Conservation (phyloP, 2,888 invertebrate species). For the Spilosoma lubricipeda region DNA sequence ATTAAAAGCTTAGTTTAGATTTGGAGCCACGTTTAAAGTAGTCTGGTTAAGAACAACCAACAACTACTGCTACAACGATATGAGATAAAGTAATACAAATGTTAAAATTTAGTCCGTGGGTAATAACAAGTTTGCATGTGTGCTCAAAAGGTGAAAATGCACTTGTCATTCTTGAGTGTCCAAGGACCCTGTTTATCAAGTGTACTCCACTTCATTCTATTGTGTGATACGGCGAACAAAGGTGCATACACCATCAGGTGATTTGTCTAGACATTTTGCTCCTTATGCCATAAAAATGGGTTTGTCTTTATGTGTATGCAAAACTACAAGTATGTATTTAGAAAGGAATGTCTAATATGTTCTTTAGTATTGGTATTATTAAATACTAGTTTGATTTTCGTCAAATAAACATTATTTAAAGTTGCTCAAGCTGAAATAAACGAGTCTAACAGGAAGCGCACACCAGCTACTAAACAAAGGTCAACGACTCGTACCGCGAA, state of each 20-base stretch:
- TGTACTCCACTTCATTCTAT: too few species aligned
- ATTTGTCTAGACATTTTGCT: too few species aligned
- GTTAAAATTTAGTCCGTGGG: not conserved
- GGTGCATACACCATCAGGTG: too few species aligned
- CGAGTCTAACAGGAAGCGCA: conserved; percentile 41
- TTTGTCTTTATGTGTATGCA: not conserved
- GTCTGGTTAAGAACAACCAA: too few species aligned
- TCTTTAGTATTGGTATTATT: not conserved
- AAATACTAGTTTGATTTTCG: not conserved
- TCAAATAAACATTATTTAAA: not conserved
- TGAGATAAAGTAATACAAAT: not conserved
- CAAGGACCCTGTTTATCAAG: too few species aligned
- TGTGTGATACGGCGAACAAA: too few species aligned
- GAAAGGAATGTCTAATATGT: not conserved
- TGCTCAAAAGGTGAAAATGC: too few species aligned
- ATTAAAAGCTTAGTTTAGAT: not conserved
- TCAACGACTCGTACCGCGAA: conserved; percentile 39
- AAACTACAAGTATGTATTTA: not conserved
- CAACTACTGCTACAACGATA: not conserved
- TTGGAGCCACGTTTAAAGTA: not conserved
- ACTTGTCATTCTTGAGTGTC: too few species aligned
- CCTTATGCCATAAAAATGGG: too few species aligned
- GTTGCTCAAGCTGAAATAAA: conserved; percentile 34
- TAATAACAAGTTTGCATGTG: too few species aligned
- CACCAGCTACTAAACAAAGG: conserved; percentile 26